Conservation (phyloP, 2,888 invertebrate genomes). For the Coenonympha glycerion region DNA sequence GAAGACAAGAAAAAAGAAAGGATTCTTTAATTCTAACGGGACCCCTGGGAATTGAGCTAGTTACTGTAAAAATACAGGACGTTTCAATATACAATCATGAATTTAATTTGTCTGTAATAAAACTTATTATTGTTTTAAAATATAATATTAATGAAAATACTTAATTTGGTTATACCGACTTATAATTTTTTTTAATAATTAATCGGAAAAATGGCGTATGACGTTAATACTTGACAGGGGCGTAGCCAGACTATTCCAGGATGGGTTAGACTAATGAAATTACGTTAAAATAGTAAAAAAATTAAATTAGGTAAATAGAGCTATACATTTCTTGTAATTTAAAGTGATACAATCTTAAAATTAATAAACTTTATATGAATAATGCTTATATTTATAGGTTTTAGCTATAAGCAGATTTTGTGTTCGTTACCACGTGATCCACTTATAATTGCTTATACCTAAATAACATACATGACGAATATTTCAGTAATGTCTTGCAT, state of each 20-base stretch:
- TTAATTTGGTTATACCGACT: too few species aligned
- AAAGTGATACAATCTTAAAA: slow-evolving; percentile 40
- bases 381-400: slow-evolving; percentile 31
- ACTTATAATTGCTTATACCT: slow-evolving; percentile 25
- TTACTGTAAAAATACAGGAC: too few species aligned
- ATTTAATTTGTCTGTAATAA: too few species aligned
- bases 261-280: not conserved
- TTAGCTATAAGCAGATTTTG: slow-evolving; percentile 42
- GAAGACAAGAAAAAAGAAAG: too few species aligned
- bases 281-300: too few species aligned
- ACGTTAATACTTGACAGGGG: not conserved
- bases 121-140: too few species aligned
- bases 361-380: slow-evolving; percentile 13
- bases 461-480: slow-evolving; percentile 11
- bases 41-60: too few species aligned
- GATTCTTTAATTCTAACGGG: too few species aligned
- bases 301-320: not conserved
- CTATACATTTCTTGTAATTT: slow-evolving; percentile 1
- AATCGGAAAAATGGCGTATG: not conserved
- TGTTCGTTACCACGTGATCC: slow-evolving; percentile 33
- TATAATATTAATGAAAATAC: too few species aligned
- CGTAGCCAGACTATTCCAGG: not conserved
- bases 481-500: slow-evolving; percentile 23
- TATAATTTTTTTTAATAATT: too few species aligned
- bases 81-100: too few species aligned